Evolutionary conservation across 2,797 vertebrate species (phyloP), one percentile per base, ranked within the genome.

Genomic region (Malacoctenus gilli): DNA sequence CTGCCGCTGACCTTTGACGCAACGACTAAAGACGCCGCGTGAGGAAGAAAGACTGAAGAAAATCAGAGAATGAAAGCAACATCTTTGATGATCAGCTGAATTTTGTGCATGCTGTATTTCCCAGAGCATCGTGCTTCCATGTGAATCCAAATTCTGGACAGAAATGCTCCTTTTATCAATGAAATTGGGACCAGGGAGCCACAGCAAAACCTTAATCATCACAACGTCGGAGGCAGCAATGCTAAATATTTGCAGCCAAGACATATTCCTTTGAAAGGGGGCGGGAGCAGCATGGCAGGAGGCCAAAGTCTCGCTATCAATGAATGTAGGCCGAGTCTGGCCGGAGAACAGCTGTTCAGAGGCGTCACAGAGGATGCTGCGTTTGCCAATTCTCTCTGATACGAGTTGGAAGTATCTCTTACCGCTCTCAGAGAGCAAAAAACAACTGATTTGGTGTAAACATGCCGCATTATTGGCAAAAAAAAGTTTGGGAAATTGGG

Each of bases 251-350:
- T 58, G 13, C 59, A 53, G 57, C 49, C 9, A 41, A 31, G 5
- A 49, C 23, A 37, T 53, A 23, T 34, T 31, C 7, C 16, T 53
- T 21, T 31, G 13, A 72, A 40, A 57, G 0, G 25, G 30, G 46
- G 35, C 20, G 8, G 38, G 16, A 52, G 40, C 30, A 32, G 31
- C 6, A 10, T 31, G 8, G 64, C 44, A 50, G 11, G 1, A 8
- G 37, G 32, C 46, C 70, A 76, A 32, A 46, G 41, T 69, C 51
- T 12, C 15, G 15, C 23, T 4, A 34, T 59, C 64, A 48, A 5
- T 55, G 28, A 37, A 36, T 30, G 15, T 31, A 13, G 15, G 30
- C 28, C 11, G 28, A 3, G 7, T 12, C 11, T 32, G 48, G 25
- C 21, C 23, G 12, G 6, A 50, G 32, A 49, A 57, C 39, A 30